These are phyloP conservation scores for Gallinago undulata DNA, from an alignment of 2,113 vertebrate species.

Conservation along the genomic window DNA sequence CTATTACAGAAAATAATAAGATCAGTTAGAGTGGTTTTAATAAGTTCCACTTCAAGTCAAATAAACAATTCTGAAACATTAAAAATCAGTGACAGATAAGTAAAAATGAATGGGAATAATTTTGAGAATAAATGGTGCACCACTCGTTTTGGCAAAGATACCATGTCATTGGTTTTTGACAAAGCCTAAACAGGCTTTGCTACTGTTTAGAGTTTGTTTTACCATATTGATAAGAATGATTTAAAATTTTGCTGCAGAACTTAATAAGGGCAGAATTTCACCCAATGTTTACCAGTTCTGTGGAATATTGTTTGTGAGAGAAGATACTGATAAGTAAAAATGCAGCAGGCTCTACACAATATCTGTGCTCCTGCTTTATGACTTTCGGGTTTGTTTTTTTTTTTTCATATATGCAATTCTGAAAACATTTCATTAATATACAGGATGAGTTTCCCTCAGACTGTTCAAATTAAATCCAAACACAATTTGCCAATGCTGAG, in stretches of 20 bases:
- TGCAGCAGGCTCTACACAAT: neutral
- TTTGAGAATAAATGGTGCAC: neutral
- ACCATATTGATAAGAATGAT: fast-evolving
- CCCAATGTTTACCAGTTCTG: neutral
- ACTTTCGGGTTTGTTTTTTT: neutral
- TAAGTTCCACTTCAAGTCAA: neutral
- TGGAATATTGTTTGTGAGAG: neutral
- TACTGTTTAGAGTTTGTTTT: fast-evolving
- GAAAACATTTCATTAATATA: neutral
- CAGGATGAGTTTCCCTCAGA: neutral
- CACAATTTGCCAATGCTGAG: neutral
- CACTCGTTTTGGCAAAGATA: neutral
- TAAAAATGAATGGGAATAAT: neutral
- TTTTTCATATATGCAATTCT: neutral
- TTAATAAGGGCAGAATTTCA: neutral
- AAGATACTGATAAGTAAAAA: neutral
- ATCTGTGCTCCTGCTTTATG: neutral
- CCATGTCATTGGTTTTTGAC: fast-evolving
- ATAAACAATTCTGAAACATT: neutral
- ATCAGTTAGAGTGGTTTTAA: neutral
- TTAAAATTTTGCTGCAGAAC: neutral
- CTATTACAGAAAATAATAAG: neutral
- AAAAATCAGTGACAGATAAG: neutral
- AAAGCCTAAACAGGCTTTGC: neutral
- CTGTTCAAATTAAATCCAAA: neutral